These are phyloP conservation scores for Gobionotothen gibberifrons DNA, from an alignment of 2,797 vertebrate species.

Conservation along the genomic window DNA sequence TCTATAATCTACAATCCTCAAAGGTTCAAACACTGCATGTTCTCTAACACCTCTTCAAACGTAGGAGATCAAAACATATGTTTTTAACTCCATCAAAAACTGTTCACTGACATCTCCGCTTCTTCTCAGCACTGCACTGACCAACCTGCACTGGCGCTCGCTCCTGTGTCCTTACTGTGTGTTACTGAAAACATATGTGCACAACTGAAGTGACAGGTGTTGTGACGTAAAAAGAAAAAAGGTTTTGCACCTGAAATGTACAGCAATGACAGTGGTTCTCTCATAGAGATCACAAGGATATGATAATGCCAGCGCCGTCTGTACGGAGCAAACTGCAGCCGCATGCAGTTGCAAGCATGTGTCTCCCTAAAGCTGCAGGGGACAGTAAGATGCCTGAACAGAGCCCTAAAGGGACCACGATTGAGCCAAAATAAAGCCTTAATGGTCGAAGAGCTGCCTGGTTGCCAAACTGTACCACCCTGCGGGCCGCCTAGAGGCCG, in stretches of 20 bases:
- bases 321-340: slow-evolving; percentile 55
- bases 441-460: slow-evolving; percentile 67
- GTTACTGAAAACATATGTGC: slow-evolving; percentile 41
- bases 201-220: slow-evolving; percentile 27
- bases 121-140: slow-evolving; percentile 35
- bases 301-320: slow-evolving; percentile 43
- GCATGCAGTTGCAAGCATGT: slow-evolving; percentile 54
- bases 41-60: slow-evolving; percentile 21
- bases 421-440: slow-evolving; percentile 59
- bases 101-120: slow-evolving; percentile 17
- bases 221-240: slow-evolving; percentile 47
- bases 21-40: slow-evolving; percentile 32
- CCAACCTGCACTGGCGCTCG: slow-evolving; percentile 28
- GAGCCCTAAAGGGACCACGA: slow-evolving; percentile 53
- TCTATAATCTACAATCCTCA: slow-evolving; percentile 59
- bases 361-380: slow-evolving; percentile 57
- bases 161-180: slow-evolving; percentile 14
- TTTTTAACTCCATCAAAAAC: not conserved
- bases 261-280: slow-evolving; percentile 56
- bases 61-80: slow-evolving; percentile 20
- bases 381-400: slow-evolving; percentile 49
- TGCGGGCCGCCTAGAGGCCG: slow-evolving; percentile 84
- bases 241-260: slow-evolving; percentile 60
- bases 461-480: slow-evolving; percentile 39
- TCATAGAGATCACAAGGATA: slow-evolving; percentile 27